Conservation (phyloP, 1,140 invertebrate genomes). For the Streblospio benedicti region DNA sequence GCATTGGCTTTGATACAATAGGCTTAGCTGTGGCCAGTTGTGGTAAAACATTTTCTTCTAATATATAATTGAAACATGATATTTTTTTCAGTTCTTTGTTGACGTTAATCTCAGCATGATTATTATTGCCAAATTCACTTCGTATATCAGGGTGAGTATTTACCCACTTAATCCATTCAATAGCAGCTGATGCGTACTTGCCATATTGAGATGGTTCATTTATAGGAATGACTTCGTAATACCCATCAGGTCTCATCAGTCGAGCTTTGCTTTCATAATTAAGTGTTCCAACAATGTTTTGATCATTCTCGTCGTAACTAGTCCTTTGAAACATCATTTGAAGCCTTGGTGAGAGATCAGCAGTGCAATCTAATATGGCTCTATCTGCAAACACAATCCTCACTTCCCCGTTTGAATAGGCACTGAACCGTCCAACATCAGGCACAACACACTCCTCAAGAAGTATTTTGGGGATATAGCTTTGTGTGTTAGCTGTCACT, state of each 20-base stretch:
- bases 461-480: no score
- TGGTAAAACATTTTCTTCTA: no score
- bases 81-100: conserved; percentile 4
- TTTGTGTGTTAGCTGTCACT: no score
- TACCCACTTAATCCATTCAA: conserved; percentile 1
- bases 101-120: background rate
- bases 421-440: background rate
- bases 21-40: no score
- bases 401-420: background rate
- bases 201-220: background rate
- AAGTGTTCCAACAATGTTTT: background rate
- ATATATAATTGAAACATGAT: conserved; percentile 6
- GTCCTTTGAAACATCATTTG: background rate
- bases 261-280: background rate
- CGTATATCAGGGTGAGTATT: background rate
- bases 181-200: background rate
- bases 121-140: background rate
- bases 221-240: background rate
- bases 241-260: background rate
- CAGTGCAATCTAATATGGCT: background rate
- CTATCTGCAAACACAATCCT: background rate
- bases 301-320: background rate
- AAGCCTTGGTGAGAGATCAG: background rate
- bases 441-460: conserved; percentile 1
- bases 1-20: no score